Percentiles rank a stretch among this genome's conserved stretches.
phyloP scores from a whole-genome alignment of 2,113 vertebrate genomes.

The Hyaena hyaena region DNA sequence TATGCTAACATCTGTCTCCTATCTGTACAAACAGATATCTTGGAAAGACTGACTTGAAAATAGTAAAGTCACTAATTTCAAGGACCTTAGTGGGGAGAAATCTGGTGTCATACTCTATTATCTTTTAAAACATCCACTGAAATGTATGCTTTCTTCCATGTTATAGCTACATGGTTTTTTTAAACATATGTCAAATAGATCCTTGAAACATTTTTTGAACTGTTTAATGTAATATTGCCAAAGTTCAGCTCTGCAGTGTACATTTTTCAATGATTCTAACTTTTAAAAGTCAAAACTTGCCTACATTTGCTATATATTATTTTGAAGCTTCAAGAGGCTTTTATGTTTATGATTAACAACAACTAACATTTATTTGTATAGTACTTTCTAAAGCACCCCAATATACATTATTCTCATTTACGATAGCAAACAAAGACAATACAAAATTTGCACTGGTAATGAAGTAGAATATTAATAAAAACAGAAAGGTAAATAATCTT shows the following conservation, averaged over 20 bases:
- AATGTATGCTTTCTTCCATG: conserved; percentile 54
- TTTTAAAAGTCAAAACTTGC: conserved; percentile 68
- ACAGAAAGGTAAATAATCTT: conserved; percentile 67
- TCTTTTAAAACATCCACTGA: conserved; percentile 65
- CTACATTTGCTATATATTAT: conserved; percentile 67
- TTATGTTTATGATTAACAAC: conserved; percentile 67
- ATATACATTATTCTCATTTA: conserved; percentile 58
- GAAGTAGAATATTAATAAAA: conserved; percentile 70
- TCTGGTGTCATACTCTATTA: conserved; percentile 41
- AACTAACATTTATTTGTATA: conserved; percentile 53
- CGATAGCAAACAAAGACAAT: conserved; percentile 59
- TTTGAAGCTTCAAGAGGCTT: conserved; percentile 72
- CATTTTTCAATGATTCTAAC: conserved; percentile 49
- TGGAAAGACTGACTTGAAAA: conserved; percentile 61
- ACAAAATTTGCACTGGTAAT: conserved; percentile 60
- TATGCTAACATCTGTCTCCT: conserved; percentile 20
- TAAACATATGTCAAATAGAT: conserved; percentile 63
- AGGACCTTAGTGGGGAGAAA: not conserved
- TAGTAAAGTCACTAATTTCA: conserved; percentile 64
- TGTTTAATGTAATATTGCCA: conserved; percentile 57
- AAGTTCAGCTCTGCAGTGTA: conserved; percentile 68
- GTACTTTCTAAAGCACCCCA: conserved; percentile 46
- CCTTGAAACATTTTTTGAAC: conserved; percentile 23
- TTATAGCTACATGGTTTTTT: conserved; percentile 8
- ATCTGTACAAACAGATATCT: conserved; percentile 36